A percentile compares a stretch with the other conserved stretches of the same genome.
Conservation (phyloP, 1,140 invertebrate genomes). For the Proales similis region DNA sequence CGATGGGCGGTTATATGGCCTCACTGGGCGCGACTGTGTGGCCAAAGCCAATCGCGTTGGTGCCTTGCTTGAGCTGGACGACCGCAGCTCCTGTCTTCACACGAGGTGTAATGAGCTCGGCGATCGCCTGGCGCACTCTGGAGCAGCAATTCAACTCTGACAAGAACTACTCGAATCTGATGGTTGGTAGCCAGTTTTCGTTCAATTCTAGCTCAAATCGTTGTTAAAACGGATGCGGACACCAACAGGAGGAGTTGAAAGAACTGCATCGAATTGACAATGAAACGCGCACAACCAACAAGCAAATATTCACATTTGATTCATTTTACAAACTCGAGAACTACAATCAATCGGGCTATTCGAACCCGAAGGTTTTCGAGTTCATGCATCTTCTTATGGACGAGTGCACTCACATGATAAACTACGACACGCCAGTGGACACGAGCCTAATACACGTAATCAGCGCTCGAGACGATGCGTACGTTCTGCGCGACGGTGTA, state of each 20-base stretch:
- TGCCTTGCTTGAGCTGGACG: conserved; percentile 93
- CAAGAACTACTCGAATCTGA: conserved; percentile 58
- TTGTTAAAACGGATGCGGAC: not conserved
- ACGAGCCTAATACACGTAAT: conserved; percentile 71
- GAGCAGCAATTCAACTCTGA: conserved; percentile 81
- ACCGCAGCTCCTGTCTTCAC: conserved; percentile 92
- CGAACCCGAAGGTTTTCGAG: conserved; percentile 13
- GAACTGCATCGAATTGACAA: conserved; percentile 10
- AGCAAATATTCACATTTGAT: conserved; percentile 30
- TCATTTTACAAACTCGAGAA: conserved; percentile 41
- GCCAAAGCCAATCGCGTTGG: conserved; percentile 79
- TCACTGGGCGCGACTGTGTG: conserved; percentile 58
- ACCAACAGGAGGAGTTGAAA: conserved; percentile 5
- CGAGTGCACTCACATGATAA: conserved; percentile 89
- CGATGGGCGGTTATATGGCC: conserved; percentile 93
- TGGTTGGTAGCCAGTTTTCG: conserved; percentile 53
- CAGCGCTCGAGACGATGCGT: conserved; percentile 67
- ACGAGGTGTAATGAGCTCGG: conserved; percentile 83
- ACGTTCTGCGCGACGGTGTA: conserved; percentile 76
- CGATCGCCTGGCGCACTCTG: conserved; percentile 84
- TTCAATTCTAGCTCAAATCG: not conserved
- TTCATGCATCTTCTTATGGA: conserved; percentile 93
- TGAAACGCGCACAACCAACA: conserved; percentile 8
- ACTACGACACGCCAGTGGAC: conserved; percentile 75
- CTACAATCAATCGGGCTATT: too few relatives aligned